These are phyloP conservation scores for Pollenia amentaria DNA, from an alignment of 2,888 invertebrate species.

Conservation along the genomic window DNA sequence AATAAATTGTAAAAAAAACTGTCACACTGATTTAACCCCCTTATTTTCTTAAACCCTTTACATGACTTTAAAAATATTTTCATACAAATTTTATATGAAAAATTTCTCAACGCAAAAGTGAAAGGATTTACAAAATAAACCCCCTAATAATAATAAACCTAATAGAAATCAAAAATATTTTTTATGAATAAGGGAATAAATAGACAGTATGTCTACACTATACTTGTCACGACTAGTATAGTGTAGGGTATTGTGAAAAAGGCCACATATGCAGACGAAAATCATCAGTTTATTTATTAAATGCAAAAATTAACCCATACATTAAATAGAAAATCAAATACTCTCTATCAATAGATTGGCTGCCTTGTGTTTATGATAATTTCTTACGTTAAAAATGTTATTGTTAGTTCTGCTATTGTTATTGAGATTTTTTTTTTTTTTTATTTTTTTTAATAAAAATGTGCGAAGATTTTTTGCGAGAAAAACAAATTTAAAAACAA, in stretches of 20 bases:
- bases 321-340: slow-evolving; percentile 34
- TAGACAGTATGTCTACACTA: too few species aligned
- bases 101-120: too few species aligned
- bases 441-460: slow-evolving; percentile 54
- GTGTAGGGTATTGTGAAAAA: slow-evolving; percentile 56
- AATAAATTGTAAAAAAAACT: too few species aligned
- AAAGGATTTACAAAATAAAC: too few species aligned
- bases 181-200: too few species aligned
- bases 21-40: too few species aligned
- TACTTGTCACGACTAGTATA: background rate
- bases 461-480: slow-evolving; percentile 61
- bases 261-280: slow-evolving; percentile 17
- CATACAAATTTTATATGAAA: too few species aligned
- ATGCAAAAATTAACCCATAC: slow-evolving; percentile 56
- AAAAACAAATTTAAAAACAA: slow-evolving; percentile 12
- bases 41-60: too few species aligned
- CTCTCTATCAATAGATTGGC: background rate
- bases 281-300: slow-evolving; percentile 64
- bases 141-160: too few species aligned
- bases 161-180: too few species aligned
- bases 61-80: too few species aligned
- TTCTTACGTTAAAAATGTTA: slow-evolving; percentile 26
- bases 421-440: slow-evolving; percentile 16
- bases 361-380: slow-evolving; percentile 70
- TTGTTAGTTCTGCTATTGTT: slow-evolving; percentile 10